Conservation (phyloP, 2,113 vertebrate genomes). For the Dasyprocta punctata region DNA sequence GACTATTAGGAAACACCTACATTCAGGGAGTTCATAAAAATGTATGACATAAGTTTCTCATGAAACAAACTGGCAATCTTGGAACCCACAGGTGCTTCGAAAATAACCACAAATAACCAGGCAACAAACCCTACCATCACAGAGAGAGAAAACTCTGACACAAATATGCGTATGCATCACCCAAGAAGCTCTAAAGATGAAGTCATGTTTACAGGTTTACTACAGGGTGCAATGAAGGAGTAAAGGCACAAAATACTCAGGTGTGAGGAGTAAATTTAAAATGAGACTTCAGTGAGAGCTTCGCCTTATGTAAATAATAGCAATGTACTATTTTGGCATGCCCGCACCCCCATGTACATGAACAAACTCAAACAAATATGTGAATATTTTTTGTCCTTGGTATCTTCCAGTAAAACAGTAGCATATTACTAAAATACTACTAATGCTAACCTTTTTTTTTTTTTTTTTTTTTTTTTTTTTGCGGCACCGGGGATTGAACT, state of each 20-base stretch:
- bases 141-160: neutral
- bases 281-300: neutral
- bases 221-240: conserved; percentile 1
- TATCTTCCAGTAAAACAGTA: neutral
- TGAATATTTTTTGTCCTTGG: neutral
- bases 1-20: neutral
- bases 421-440: neutral
- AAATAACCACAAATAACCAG: conserved; percentile 18
- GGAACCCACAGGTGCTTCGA: conserved; percentile 21
- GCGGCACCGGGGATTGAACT: too few species aligned
- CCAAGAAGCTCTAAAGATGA: conserved; percentile 25
- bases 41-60: neutral
- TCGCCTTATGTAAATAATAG: neutral
- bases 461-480: too few species aligned
- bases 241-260: neutral
- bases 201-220: conserved; percentile 10
- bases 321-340: neutral
- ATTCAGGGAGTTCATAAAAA: conserved; percentile 7
- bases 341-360: neutral
- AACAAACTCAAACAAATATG: neutral
- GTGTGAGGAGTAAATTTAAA: conserved; percentile 29
- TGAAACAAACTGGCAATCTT: conserved; percentile 29
- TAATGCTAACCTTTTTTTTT: conserved; percentile 5
- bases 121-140: neutral
- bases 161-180: conserved; percentile 42